Percentiles rank a stretch among this genome's conserved stretches.
Conservation (phyloP, 1,140 invertebrate genomes). For the Panagrolaimus sp. region DNA sequence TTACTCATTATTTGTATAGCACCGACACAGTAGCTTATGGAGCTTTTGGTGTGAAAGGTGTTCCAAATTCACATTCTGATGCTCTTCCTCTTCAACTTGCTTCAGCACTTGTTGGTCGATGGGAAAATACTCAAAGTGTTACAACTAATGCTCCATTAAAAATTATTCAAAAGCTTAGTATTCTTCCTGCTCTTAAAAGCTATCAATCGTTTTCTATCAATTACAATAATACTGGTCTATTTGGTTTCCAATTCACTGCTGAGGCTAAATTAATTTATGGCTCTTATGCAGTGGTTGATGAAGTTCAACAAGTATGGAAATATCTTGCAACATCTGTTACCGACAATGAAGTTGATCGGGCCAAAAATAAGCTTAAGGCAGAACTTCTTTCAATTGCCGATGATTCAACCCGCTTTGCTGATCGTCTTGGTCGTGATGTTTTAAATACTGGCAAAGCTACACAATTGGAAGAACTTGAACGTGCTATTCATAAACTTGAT, state of each 20-base stretch:
- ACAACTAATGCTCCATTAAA: constrained; percentile 79
- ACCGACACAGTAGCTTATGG: constrained; percentile 37
- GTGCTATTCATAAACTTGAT: constrained; percentile 27
- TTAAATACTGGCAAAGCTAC: constrained; percentile 32
- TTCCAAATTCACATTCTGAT: constrained; percentile 86
- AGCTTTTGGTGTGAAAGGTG: constrained; percentile 76
- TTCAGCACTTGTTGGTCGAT: constrained; percentile 60
- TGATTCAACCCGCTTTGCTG: constrained; percentile 31
- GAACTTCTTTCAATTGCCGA: constrained; percentile 32
- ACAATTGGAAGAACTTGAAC: constrained; percentile 28
- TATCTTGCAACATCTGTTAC: constrained; percentile 35
- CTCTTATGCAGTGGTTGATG: not conserved
- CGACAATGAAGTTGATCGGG: constrained; percentile 42
- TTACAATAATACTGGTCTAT: constrained; percentile 64
- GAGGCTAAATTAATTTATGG: constrained; percentile 20
- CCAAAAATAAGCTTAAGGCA: constrained; percentile 35
- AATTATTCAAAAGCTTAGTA: constrained; percentile 72
- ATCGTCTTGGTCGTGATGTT: constrained; percentile 35
- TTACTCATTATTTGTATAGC: constrained; percentile 62
- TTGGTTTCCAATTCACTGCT: constrained; percentile 37
- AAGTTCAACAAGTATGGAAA: constrained; percentile 35
- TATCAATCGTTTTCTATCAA: constrained; percentile 99
- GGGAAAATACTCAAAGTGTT: constrained; percentile 75
- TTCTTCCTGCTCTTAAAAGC: constrained; percentile 67
- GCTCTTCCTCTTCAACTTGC: constrained; percentile 86